phyloP scores from a whole-genome alignment of 2,888 invertebrate genomes.

The Didymodactylos carnosus region DNA sequence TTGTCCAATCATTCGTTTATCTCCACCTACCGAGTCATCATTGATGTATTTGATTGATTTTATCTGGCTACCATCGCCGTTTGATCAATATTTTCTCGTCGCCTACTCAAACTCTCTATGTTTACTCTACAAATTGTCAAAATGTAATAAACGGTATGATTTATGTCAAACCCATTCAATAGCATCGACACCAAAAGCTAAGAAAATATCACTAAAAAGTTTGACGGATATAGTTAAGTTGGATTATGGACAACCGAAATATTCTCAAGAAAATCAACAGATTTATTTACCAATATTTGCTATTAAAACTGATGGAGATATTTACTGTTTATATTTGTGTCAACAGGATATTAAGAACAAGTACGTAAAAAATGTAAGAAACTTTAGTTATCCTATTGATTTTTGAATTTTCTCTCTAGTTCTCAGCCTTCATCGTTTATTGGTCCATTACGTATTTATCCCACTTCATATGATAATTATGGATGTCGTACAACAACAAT shows the following conservation, averaged over 20 bases:
- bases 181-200: not conserved
- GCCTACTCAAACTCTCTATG: not conserved
- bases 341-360: not conserved
- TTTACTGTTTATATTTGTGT: not conserved
- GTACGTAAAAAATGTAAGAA: too few species aligned
- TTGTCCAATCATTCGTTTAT: not conserved
- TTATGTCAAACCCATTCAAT: not conserved
- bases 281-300: not conserved
- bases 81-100: not conserved
- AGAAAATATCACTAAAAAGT: not conserved
- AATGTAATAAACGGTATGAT: not conserved
- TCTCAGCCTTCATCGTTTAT: too few species aligned
- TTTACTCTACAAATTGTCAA: not conserved
- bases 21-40: not conserved
- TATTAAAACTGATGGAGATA: not conserved
- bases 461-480: not conserved
- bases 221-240: not conserved
- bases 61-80: not conserved
- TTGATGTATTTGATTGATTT: not conserved
- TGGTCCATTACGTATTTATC: not conserved
- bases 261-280: too few species aligned
- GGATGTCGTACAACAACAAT: not conserved
- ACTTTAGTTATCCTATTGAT: too few species aligned
- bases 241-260: too few species aligned
- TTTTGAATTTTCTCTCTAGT: too few species aligned